A percentile compares a stretch with the other conserved stretches of the same genome.
These are phyloP conservation scores for Uloborus diversus DNA, from an alignment of 1,140 invertebrate genomes.

Conservation along the genomic window DNA sequence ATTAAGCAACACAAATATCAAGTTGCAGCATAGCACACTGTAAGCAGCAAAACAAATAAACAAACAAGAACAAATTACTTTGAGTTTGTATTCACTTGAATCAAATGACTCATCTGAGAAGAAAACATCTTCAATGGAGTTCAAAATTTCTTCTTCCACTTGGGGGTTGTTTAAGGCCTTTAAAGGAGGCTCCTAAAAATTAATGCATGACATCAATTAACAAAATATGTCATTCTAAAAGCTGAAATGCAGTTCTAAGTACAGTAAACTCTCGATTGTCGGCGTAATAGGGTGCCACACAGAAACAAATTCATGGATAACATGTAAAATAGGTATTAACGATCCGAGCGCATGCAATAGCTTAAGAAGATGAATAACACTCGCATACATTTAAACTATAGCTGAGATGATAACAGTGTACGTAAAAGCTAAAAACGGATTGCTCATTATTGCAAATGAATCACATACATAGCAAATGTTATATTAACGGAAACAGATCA, in stretches of 20 bases:
- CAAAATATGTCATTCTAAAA: background rate
- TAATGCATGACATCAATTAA: background rate
- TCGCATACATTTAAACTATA: too few relatives aligned
- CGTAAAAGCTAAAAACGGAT: too few relatives aligned
- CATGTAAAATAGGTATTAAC: background rate
- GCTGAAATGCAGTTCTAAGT: background rate
- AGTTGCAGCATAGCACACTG: too few relatives aligned
- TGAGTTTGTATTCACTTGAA: slow-evolving; percentile 74
- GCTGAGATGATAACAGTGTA: too few relatives aligned
- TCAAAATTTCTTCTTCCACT: slow-evolving; percentile 79
- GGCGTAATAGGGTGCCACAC: background rate
- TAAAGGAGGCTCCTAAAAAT: slow-evolving; percentile 18
- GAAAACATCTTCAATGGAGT: slow-evolving; percentile 76
- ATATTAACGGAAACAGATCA: too few relatives aligned
- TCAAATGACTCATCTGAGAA: slow-evolving; percentile 73
- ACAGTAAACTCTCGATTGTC: background rate
- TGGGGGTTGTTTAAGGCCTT: slow-evolving; percentile 66
- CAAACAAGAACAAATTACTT: slow-evolving; percentile 64
- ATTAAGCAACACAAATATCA: too few relatives aligned
- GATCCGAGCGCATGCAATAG: background rate
- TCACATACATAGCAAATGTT: too few relatives aligned
- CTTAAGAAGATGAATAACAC: too few relatives aligned
- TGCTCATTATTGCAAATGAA: too few relatives aligned
- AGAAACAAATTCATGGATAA: background rate
- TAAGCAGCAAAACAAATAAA: slow-evolving; percentile 47